These are phyloP conservation scores for Drosophila mercatorum DNA, from an alignment of 2,888 invertebrate species.

Conservation along the genomic window DNA sequence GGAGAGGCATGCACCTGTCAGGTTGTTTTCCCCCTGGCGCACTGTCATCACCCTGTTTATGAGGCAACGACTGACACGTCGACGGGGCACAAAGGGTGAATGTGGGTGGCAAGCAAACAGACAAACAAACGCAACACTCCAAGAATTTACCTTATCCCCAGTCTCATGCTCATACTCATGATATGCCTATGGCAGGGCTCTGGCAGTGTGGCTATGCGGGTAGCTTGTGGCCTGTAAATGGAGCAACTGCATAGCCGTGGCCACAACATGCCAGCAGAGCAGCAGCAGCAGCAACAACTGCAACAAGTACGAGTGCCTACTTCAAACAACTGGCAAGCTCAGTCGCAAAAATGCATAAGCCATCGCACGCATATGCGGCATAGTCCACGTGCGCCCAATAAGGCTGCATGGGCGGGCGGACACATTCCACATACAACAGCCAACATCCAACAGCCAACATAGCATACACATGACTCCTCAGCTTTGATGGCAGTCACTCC, in stretches of 20 bases:
- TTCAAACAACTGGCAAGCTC: constrained; percentile 63
- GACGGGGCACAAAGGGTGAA: constrained; percentile 56
- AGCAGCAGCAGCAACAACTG: constrained; percentile 33
- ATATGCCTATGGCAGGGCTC: not conserved
- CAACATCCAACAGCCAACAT: constrained; percentile 9
- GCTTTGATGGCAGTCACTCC: constrained; percentile 25
- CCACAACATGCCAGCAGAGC: constrained; percentile 7
- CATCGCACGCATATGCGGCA: constrained; percentile 56
- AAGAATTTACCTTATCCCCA: constrained; percentile 16
- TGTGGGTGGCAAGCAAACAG: constrained; percentile 26
- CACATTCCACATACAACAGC: not conserved
- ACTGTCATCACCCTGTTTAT: constrained; percentile 59
- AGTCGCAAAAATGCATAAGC: constrained; percentile 70
- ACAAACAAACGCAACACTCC: constrained; percentile 42
- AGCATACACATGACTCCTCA: constrained; percentile 19
- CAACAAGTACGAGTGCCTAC: constrained; percentile 56
- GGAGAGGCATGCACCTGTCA: constrained; percentile 68
- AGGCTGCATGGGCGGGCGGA: not conserved
- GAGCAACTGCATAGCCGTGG: constrained; percentile 25
- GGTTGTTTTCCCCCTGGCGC: constrained; percentile 51
- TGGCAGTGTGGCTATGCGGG: constrained; percentile 27
- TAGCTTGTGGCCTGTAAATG: constrained; percentile 48
- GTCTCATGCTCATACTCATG: too few relatives aligned
- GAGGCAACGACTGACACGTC: constrained; percentile 71
- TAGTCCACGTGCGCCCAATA: constrained; percentile 5